Evolutionary conservation across 2,888 invertebrate genomes (phyloP), one percentile per base, ranked within the genome.

Genomic region (Mesorhabditis spiculigera): DNA sequence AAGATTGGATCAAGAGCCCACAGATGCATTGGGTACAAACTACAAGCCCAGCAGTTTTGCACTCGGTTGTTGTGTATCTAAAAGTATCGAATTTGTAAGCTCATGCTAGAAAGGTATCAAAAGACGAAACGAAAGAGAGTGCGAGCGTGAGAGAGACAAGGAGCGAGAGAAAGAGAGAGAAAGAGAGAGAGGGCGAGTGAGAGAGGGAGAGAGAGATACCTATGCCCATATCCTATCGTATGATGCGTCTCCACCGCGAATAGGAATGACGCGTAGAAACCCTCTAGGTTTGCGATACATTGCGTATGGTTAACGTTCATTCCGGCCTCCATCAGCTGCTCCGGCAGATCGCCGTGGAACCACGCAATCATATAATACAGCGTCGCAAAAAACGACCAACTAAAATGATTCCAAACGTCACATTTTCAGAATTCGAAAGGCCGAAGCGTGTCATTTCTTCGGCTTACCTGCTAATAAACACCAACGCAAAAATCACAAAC

Each of bases 331-430:
- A 50, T 50, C n/a, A 50, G 58, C n/a, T 64, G 45, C 6, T 66
- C n/a, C 4, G 63, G 43, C 79, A 95, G 89, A 87, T 96, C 96
- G 2, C 94, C 95, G 87, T 96, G 95, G 1, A 93, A 91, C 87
- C 92, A 93, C 68, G 92, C 92, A 81, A 96, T 94, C 76, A 94
- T 90, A 93, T 93, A 96, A 94, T 96, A 96, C 79, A 95, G 91
- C 71, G 93, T 89, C 2, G 94, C 94, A 86, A 96, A 96, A 43
- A 91, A 90, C 64, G 94, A 89, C 95, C 95, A 96, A 75, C 93
- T 93, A n/a, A n/a, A n/a, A n/a, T n/a, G n/a, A n/a, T n/a, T n/a
- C n/a, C n/a, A n/a, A n/a, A n/a, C n/a, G n/a, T n/a, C n/a, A n/a
- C n/a, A n/a, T n/a, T n/a, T n/a, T n/a, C n/a, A n/a, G n/a, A n/a